Evolutionary conservation across 2,113 vertebrate species (phyloP).

Genomic region (Coryphaenoides rupestris): DNA sequence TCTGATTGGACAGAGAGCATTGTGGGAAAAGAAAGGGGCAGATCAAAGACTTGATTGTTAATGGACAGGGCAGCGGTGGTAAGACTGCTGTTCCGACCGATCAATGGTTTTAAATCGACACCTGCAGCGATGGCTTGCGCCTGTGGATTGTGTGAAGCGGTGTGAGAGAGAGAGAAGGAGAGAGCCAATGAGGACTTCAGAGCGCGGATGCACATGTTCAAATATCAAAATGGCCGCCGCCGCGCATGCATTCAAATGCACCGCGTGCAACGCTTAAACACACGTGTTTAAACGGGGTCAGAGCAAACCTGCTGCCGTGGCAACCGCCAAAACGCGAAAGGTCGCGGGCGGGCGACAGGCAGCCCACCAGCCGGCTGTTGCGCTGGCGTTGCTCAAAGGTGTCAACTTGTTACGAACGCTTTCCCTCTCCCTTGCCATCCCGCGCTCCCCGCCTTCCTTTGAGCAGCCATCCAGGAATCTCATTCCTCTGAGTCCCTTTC

Average conservation of each 20-base stretch:
- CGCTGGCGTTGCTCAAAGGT: conserved; percentile 47
- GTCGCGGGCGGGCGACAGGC: conserved; percentile 36
- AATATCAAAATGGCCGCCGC: no score
- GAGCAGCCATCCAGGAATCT: conserved; percentile 26
- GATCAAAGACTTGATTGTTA: conserved; percentile 54
- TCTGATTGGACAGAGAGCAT: conserved; percentile 14
- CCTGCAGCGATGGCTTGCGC: conserved; percentile 16
- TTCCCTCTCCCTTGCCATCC: conserved; percentile 32
- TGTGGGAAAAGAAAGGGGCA: conserved; percentile 13
- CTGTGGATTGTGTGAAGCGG: background rate
- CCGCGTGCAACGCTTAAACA: conserved; percentile 32
- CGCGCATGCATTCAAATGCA: background rate
- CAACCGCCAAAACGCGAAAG: conserved; percentile 49
- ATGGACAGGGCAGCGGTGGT: conserved; percentile 23
- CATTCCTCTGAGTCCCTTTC: no score
- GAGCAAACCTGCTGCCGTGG: conserved; percentile 25
- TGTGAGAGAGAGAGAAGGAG: no score
- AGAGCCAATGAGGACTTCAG: no score
- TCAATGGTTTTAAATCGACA: conserved; percentile 58
- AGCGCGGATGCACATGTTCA: no score
- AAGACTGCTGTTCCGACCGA: conserved; percentile 35
- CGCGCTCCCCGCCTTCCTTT: conserved; percentile 31
- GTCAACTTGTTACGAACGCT: conserved; percentile 53
- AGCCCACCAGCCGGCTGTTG: conserved; percentile 19
- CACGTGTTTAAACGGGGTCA: conserved; percentile 32